These are phyloP conservation scores for Gymnopithys bicolor DNA, from an alignment of 2,797 vertebrate species.

Conservation along the genomic window DNA sequence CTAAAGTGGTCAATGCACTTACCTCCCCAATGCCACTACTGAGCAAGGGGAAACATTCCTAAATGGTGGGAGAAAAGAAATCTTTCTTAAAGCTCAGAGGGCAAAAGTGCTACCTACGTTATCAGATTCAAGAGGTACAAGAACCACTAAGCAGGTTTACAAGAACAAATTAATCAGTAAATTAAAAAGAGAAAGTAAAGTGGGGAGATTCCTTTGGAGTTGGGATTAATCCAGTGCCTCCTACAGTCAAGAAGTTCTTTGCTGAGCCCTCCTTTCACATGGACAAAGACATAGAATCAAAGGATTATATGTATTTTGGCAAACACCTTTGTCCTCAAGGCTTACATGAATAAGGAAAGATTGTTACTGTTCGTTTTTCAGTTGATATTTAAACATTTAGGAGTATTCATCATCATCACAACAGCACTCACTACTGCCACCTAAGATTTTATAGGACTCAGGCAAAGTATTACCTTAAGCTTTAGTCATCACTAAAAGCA, in stretches of 20 bases:
- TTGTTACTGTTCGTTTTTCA: not conserved
- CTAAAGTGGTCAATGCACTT: not conserved
- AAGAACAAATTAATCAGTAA: not conserved
- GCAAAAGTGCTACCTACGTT: not conserved
- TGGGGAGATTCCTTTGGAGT: not conserved
- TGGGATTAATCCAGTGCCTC: not conserved
- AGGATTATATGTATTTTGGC: fast-evolving
- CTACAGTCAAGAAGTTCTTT: not conserved
- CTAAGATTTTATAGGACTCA: too few relatives aligned
- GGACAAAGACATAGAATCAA: fast-evolving
- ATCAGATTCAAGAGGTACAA: not conserved
- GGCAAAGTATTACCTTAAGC: not conserved
- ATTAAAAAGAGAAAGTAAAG: not conserved
- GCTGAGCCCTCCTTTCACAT: not conserved
- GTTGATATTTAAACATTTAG: not conserved
- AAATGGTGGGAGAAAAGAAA: not conserved
- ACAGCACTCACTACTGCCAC: not conserved
- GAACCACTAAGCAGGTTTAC: not conserved
- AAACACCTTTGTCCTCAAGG: not conserved
- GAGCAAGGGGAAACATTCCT: not conserved
- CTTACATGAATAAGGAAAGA: not conserved
- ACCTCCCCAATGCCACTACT: not conserved
- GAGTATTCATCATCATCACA: not conserved
- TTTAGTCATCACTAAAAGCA: not conserved
- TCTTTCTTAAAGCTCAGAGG: not conserved